Conservation (phyloP, 1,140 invertebrate genomes). For the Manduca sexta region DNA sequence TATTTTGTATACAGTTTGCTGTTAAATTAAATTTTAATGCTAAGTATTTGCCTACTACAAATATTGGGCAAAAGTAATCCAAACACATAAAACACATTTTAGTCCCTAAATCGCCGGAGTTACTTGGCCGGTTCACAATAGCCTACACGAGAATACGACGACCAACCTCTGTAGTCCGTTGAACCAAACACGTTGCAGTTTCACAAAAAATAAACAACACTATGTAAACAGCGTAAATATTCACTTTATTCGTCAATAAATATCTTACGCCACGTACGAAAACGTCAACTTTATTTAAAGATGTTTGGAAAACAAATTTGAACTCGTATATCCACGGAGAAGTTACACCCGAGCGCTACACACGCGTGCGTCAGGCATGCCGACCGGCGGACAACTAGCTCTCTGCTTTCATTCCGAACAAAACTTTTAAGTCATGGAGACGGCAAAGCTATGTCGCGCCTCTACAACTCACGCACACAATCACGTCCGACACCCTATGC, state of each 20-base stretch:
- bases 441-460: conserved; percentile 72
- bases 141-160: conserved; percentile 52
- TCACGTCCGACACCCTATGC: conserved; percentile 55
- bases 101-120: conserved; percentile 37
- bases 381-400: conserved; percentile 67
- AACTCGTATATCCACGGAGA: conserved; percentile 51
- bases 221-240: conserved; percentile 10
- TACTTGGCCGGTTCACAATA: conserved; percentile 53
- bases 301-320: conserved; percentile 29
- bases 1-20: no score
- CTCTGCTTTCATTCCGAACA: conserved; percentile 58
- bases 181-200: conserved; percentile 70
- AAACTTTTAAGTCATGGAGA: conserved; percentile 73
- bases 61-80: no score
- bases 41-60: no score
- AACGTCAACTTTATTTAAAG: conserved; percentile 3
- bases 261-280: conserved; percentile 1
- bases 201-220: conserved; percentile 67
- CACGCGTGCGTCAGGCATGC: conserved; percentile 51
- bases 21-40: conserved; percentile 2
- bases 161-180: conserved; percentile 68
- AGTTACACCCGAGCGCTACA: conserved; percentile 40
- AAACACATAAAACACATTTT: no score
- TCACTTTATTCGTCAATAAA: conserved; percentile 18
- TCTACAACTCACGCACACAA: conserved; percentile 68